Evolutionary conservation across 2,797 vertebrate species (phyloP).

Genomic region (Gymnoscopelus braueri): DNA sequence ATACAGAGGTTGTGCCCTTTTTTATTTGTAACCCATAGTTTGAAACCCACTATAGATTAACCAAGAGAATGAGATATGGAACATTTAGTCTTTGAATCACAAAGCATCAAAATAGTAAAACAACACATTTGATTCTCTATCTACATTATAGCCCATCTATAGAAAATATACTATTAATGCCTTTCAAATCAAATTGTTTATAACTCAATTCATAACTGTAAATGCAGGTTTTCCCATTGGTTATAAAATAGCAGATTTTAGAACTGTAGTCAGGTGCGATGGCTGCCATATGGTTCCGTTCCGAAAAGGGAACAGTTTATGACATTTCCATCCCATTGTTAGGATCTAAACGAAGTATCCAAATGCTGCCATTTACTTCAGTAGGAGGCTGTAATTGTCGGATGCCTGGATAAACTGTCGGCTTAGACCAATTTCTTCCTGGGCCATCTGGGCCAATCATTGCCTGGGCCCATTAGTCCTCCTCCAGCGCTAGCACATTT

Average conservation of each 20-base stretch:
- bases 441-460: conserved; percentile 73
- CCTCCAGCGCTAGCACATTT: conserved; percentile 75
- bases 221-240: conserved; percentile 26
- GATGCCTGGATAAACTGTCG: conserved; percentile 78
- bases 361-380: conserved; percentile 71
- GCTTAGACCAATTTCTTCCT: conserved; percentile 72
- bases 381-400: conserved; percentile 69
- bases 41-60: too few relatives aligned
- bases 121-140: too few relatives aligned
- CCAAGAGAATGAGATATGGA: too few relatives aligned
- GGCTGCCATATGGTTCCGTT: conserved; percentile 51
- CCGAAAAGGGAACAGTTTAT: conserved; percentile 58
- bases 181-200: background rate
- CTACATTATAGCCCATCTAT: too few relatives aligned
- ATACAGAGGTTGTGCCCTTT: too few relatives aligned
- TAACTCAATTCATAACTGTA: conserved; percentile 1
- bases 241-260: conserved; percentile 8
- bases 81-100: too few relatives aligned
- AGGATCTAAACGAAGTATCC: conserved; percentile 66
- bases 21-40: too few relatives aligned
- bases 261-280: conserved; percentile 45
- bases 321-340: conserved; percentile 61
- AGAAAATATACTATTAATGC: background rate
- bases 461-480: conserved; percentile 77
- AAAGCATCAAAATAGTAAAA: too few relatives aligned